Evolutionary conservation across 1,140 invertebrate genomes (phyloP), one percentile per base, ranked within the genome.

Genomic region (Apis florea): DNA sequence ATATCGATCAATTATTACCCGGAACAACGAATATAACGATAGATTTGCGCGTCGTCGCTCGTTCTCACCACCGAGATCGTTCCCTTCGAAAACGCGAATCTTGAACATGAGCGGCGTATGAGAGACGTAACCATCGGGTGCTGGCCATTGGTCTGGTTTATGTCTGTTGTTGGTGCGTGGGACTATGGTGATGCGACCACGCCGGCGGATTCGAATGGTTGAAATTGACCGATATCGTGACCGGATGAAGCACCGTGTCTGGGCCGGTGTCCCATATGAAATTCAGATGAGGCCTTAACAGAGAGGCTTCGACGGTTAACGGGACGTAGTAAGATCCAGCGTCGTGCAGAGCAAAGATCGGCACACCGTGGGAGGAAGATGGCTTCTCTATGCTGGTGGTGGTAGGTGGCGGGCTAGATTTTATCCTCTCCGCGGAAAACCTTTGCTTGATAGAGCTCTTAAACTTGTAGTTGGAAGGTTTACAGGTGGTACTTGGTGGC

Each of bases 371-470:
- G 21, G 86, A 77, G 8, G 80, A 72, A 0, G 79, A 61, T 0
- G 80, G 92, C 83, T 87, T 94, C 83, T 92, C 92, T 76, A 85
- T 80, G 11, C 58, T 79, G 51, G 70, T 61, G 51, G 70, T 61
- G 12, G 87, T 83, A 0, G 91, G 85, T 31, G 92, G 87, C 1
- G 91, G 84, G 72, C 89, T 92, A 54, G 93, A 93, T 76, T 94
- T 94, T 74, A 93, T 91, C 82, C 93, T 92, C 63, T 93, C 92
- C 6, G 92, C 93, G 0, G 92, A 92, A 89, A 99, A 99, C 67
- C 98, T 94, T 90, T 98, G 96, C 85, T 98, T 98, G 81, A 99
- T 99, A 85, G 97, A 97, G 87, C 97, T 98, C 93, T 99, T 99
- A 93, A 98, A 98, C 93, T 99, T 98, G 94, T 98, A 98, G 68